These are phyloP conservation scores for Stylophora pistillata DNA, from an alignment of 64 coral and sea anemone genomes.

Conservation along the genomic window DNA sequence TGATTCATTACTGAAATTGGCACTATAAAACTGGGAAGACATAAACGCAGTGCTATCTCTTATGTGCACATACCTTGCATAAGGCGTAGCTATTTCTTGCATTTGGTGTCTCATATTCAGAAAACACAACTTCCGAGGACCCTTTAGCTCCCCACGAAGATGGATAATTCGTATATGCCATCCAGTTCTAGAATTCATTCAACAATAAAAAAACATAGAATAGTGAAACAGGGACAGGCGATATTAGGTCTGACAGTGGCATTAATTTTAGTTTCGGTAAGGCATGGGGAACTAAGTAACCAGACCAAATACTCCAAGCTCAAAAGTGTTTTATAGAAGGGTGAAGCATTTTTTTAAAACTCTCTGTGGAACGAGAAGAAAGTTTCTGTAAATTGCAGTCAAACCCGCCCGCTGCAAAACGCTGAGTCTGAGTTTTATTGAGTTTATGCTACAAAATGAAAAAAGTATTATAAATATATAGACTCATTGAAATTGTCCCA, in stretches of 20 bases:
- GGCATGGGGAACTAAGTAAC: no score
- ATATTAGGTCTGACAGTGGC: background rate
- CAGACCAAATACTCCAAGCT: no score
- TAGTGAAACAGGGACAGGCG: background rate
- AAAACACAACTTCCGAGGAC: background rate
- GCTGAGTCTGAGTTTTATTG: background rate
- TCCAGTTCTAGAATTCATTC: background rate
- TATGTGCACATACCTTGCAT: background rate
- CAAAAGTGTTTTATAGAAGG: no score
- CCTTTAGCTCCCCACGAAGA: background rate
- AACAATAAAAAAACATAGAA: background rate
- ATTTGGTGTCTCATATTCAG: background rate
- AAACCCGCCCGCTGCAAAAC: background rate
- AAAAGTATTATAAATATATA: no score
- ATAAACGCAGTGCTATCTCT: no score
- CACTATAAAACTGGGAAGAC: no score
- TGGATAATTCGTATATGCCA: conserved; percentile 3
- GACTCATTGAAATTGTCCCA: background rate
- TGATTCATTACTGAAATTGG: background rate
- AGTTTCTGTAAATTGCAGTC: no score
- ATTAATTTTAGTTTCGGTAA: no score
- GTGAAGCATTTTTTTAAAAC: no score
- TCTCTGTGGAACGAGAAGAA: no score
- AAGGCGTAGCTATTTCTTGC: background rate
- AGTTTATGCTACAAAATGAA: background rate